phyloP scores from a whole-genome alignment of 2,113 vertebrate species.

The Nothocercus julius region DNA sequence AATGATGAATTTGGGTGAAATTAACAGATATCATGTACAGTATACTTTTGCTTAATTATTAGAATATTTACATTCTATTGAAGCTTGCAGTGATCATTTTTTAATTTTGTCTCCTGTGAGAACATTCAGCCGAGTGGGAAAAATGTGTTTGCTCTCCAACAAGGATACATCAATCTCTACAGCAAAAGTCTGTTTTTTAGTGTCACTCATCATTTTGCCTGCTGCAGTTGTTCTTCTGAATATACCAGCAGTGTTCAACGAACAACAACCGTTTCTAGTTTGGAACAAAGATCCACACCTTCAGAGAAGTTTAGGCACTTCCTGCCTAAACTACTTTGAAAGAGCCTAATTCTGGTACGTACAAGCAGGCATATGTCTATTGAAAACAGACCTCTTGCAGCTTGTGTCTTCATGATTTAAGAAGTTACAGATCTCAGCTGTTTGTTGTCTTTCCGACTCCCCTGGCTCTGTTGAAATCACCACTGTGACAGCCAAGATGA shows the following conservation, averaged over 20 bases:
- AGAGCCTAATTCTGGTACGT: not conserved
- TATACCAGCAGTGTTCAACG: not conserved
- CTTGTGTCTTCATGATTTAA: not conserved
- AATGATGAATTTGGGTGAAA: slow-evolving; percentile 20
- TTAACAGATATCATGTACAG: slow-evolving; percentile 40
- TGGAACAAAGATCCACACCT: not conserved
- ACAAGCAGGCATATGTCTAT: not conserved
- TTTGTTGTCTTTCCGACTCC: slow-evolving; percentile 42
- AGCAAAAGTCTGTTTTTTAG: not conserved
- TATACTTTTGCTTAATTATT: slow-evolving; percentile 46
- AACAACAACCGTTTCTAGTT: not conserved
- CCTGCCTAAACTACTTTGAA: not conserved
- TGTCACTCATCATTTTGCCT: slow-evolving; percentile 1
- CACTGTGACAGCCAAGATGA: slow-evolving; percentile 57
- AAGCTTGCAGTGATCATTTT: slow-evolving; percentile 19
- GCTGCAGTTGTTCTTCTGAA: not conserved
- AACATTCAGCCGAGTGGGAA: slow-evolving; percentile 8
- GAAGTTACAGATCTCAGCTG: slow-evolving; percentile 30
- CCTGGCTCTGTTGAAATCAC: slow-evolving; percentile 53
- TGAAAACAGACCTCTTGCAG: slow-evolving; percentile 9
- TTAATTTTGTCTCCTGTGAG: slow-evolving; percentile 38
- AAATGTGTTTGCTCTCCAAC: slow-evolving; percentile 11
- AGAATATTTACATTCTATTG: slow-evolving; percentile 44
- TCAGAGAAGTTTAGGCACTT: not conserved
- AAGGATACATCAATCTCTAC: not conserved